Base-by-base conservation (phyloP, 2,888 invertebrate species). In the Epinotia ramella region DNA sequence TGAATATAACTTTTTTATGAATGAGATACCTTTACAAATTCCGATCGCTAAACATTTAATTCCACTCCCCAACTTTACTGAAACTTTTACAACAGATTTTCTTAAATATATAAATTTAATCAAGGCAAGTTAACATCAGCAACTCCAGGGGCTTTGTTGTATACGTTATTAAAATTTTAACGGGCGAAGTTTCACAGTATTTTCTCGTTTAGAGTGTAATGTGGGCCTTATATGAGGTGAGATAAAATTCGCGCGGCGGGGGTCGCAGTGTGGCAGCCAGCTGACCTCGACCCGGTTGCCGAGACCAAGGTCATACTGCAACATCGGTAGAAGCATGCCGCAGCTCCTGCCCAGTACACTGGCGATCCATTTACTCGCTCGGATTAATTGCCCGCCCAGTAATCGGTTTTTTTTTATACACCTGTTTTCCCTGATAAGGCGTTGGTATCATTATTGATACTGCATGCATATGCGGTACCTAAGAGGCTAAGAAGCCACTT, bases 121-220 rank as follows among this genome's bases (percentile, higher is more conserved):
- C 20, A 46, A 44, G 40, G 53, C 56, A 33, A 40, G 62, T 70
- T 63, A 65, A n/a, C 24, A 13, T 53, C 53, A 16, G 53, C 18
- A 53, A 67, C 66, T 44, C 65, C 20, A 28, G 46, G 18, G 24
- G n/a, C 49, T 60, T 44, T 57, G 65, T 57, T 18, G 56, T 46
- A 67, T 24, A n/a, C 68, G 4, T 70, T 65, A 75, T 75, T 65
- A 71, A 74, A 71, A 71, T 66, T 75, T 75, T 71, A 66, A 75
- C 46, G 65, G n/a, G 33, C 24, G n/a, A 60, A 70, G 69, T 75
- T 70, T 40, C 44, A 13, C 40, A 40, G 70, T 74, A 53, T 73
- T 73, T 68, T 57, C 68, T 68, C 69, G 69, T 70, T 69, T 44
- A 24, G n/a, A 20, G 70, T 40, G 56, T 71, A 63, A 77, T 77